These are phyloP conservation scores for Irena cyanogastra DNA, from an alignment of 2,113 vertebrate species.

Conservation along the genomic window DNA sequence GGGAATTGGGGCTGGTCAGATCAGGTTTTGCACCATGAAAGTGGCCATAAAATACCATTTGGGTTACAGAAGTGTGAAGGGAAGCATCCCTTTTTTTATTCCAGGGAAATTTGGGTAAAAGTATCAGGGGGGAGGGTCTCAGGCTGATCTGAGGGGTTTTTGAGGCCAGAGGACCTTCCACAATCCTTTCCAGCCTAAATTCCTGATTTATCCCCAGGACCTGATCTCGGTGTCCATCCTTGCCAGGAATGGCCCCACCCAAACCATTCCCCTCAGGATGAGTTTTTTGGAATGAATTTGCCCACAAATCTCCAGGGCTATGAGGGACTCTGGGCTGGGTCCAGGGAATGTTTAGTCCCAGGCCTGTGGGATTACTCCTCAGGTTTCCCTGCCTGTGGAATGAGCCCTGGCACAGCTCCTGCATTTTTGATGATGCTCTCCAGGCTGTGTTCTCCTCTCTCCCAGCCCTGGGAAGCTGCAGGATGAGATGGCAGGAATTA, in stretches of 20 bases:
- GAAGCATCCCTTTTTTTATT: background rate
- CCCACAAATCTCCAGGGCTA: background rate
- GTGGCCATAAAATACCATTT: background rate
- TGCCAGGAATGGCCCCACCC: background rate
- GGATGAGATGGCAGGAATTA: background rate
- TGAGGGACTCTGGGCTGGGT: background rate
- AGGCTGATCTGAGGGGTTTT: background rate
- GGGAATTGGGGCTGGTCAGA: background rate
- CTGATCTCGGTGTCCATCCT: background rate
- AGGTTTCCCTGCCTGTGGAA: background rate
- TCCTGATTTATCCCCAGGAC: background rate
- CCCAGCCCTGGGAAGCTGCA: background rate
- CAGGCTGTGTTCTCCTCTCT: background rate
- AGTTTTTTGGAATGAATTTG: background rate
- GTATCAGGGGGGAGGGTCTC: background rate
- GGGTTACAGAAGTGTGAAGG: background rate
- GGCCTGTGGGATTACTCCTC: background rate
- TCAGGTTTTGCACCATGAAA: background rate
- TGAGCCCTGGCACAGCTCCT: background rate
- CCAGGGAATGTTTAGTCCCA: background rate
- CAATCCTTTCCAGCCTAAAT: background rate
- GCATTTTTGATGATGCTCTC: background rate
- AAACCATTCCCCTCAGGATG: background rate
- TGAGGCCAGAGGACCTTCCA: background rate
- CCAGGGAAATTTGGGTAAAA: background rate